Conservation (phyloP, 2,888 invertebrate genomes). For the Proisotoma minuta region DNA sequence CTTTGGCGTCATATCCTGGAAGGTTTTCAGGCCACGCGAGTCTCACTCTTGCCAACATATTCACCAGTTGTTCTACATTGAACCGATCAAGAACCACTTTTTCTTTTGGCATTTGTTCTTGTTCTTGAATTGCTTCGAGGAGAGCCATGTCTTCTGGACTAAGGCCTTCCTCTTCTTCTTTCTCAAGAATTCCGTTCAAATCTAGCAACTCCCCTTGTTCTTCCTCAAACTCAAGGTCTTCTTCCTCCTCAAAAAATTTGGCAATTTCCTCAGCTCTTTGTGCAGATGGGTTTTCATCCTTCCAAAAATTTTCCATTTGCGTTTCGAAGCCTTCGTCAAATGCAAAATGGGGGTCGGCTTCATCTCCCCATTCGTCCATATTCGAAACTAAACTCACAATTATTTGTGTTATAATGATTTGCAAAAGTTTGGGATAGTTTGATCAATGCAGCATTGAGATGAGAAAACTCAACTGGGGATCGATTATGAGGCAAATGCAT, state of each 20-base stretch:
- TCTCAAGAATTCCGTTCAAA: conserved; percentile 17
- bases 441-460: too few relatives aligned
- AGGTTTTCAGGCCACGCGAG: conserved; percentile 45
- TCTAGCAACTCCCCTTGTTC: conserved; percentile 11
- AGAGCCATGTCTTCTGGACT: background rate
- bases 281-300: conserved; percentile 7
- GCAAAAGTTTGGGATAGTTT: too few relatives aligned
- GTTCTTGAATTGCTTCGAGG: background rate
- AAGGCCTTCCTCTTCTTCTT: conserved; percentile 11
- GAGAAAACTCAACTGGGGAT: too few relatives aligned
- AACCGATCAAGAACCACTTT: conserved; percentile 24
- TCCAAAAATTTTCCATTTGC: conserved; percentile 22
- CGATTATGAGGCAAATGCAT: too few relatives aligned
- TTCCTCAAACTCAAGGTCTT: background rate
- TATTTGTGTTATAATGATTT: too few relatives aligned
- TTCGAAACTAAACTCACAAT: too few relatives aligned
- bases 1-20: conserved; percentile 30
- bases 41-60: conserved; percentile 40
- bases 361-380: conserved; percentile 9
- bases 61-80: conserved; percentile 40
- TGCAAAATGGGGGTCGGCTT: conserved; percentile 5
- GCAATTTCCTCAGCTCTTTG: conserved; percentile 15
- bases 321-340: conserved; percentile 21
- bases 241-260: background rate
- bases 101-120: conserved; percentile 1